Evolutionary conservation across 2,113 vertebrate genomes (phyloP), one percentile per base, ranked within the genome.

Genomic region (Nibea coibor): DNA sequence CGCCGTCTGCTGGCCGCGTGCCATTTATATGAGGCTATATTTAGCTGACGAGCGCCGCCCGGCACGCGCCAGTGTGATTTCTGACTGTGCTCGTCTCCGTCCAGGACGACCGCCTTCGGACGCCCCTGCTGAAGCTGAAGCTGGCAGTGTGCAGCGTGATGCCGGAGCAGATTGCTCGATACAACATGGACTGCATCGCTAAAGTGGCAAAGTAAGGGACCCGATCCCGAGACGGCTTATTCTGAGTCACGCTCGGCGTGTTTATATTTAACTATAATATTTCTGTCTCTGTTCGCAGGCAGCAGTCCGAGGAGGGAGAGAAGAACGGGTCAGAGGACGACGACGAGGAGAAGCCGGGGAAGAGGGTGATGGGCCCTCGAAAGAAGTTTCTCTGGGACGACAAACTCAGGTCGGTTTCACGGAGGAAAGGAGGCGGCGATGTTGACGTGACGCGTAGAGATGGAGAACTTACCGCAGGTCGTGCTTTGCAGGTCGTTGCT

Each of bases 351-450:
- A 99, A 98, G 81, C 98, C 98, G 15, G 98, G 98, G 63, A 97
- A 97, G 91, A 96, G 98, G 81, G 95, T 99, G 82, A 96, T 97
- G 92, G 98, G 97, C 53, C 98, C 98, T 75, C 96, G 97, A 39
- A 99, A 99, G 88, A 99, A 99, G 81, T 99, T 99, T 88, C 92
- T 96, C 58, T 99, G 98, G 98, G 97, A 99, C 72, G 97, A 99
- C 65, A 97, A 97, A 84, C 96, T 99, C 93, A 98, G 98, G 98
- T 98, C 20, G 26, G 77, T 39, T 24, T 20, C 39, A 1, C 12
- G 0, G 31, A 45, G 12, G 39, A 50, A 2, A 22, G 9, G 19
- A 43, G 11, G 61, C 28, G 2, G 48, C 63, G 17, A 59, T 39
- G 24, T 11, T n/a, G n/a, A 26, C 7, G 35, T 11, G 8, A 26